These are phyloP conservation scores for Pseudochirops corinnae DNA, from an alignment of 2,797 vertebrate genomes.

Conservation along the genomic window DNA sequence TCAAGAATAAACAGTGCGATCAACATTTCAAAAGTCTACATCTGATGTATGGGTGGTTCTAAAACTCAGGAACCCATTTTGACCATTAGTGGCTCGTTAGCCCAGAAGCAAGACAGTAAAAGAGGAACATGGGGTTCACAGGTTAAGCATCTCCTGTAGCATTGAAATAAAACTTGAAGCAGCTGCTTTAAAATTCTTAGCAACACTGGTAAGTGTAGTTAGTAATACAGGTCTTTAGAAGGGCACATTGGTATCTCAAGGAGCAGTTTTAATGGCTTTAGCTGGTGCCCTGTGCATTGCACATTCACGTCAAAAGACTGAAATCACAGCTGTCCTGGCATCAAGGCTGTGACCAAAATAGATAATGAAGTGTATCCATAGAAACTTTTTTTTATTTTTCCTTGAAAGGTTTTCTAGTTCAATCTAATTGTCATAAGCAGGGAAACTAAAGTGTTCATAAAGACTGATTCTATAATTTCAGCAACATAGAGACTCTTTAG, in stretches of 20 bases:
- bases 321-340: conserved; percentile 44
- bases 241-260: background rate
- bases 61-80: background rate
- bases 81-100: conserved; percentile 11
- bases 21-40: background rate
- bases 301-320: background rate
- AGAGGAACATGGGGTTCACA: background rate
- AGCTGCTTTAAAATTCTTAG: conserved; percentile 49
- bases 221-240: conserved; percentile 52
- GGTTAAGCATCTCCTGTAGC: conserved; percentile 38
- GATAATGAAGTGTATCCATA: conserved; percentile 9
- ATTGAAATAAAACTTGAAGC: conserved; percentile 19
- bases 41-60: conserved; percentile 25
- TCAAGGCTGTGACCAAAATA: conserved; percentile 49
- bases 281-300: conserved; percentile 1
- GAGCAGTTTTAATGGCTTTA: conserved; percentile 62
- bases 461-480: background rate
- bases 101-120: background rate
- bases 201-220: conserved; percentile 42
- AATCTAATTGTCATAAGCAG: conserved; percentile 18
- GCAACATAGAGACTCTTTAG: background rate
- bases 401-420: background rate
- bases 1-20: background rate
- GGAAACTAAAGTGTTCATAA: conserved; percentile 17
- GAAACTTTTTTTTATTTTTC: conserved; percentile 12